Evolutionary conservation across 2,797 vertebrate genomes (phyloP), one percentile per base, ranked within the genome.

Genomic region (Notamacropus eugenii): DNA sequence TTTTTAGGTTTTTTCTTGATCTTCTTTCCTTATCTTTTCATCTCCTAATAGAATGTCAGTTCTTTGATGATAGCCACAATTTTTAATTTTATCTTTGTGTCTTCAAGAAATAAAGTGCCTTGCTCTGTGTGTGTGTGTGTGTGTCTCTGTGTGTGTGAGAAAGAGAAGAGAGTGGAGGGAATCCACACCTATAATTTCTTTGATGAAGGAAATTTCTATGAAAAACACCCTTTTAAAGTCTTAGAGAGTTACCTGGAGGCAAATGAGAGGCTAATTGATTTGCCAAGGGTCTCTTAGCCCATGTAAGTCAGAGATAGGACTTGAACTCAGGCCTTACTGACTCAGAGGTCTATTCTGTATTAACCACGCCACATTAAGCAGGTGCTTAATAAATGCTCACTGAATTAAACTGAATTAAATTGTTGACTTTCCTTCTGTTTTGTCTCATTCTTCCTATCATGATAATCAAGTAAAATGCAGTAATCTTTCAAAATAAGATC

Each of bases 21-120:
- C 91, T 97, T 56, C 54, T 90, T 93, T 92, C 67, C 54, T 93
- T 96, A 55, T 93, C 95, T 97, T 97, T 74, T 24, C 67, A 5
- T 74, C 22, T 46, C 40, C 40, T 82, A 46, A 27, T 46, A 27
- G 22, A 27, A 82, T 46, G 22, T 46, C 40, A 87, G 40, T 22
- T 46, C 40, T 87, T 46, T 46, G 40, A 87, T 46, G 22, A 87
- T 27, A 27, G 8, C 22, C 8, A 46, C 8, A 46, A 46, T 46
- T 87, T 87, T 46, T 96, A 96, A n/a, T 95, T 96, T 93, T 96
- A 74, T 74, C 92, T 94, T 95, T 94, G 93, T 94, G 96, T 40
- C 92, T 97, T 93, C 94, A 67, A 92, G 93, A 82, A 50, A 12
- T 4, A 1, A 95, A 40, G 40, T 40, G 29, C 12, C 95, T 58